phyloP scores from a whole-genome alignment of 2,113 vertebrate genomes.

The Cebidichthys violaceus region DNA sequence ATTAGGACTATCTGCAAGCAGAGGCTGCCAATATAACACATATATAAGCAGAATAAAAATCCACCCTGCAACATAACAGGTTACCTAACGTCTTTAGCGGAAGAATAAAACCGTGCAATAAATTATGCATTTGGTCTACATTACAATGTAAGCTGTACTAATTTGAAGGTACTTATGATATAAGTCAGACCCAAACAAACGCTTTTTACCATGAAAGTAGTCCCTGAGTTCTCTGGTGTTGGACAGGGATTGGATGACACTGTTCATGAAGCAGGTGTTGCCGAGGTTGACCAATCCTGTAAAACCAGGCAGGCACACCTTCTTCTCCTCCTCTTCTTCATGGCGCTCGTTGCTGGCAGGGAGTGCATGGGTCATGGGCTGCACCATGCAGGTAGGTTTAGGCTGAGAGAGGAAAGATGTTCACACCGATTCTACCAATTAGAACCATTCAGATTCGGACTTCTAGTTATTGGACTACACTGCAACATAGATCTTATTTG shows the following conservation, averaged over 20 bases:
- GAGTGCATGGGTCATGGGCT: conserved; percentile 94
- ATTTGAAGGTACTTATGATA: not conserved
- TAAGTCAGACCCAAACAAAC: not conserved
- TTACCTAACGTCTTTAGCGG: not conserved
- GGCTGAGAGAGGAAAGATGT: conserved; percentile 81
- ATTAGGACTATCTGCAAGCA: not conserved
- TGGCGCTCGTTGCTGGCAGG: conserved; percentile 85
- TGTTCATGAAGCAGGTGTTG: conserved; percentile 99
- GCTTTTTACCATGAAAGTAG: conserved; percentile 93
- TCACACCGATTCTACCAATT: not conserved
- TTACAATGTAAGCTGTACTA: not conserved
- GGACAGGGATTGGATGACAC: conserved; percentile 97
- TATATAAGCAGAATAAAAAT: conserved; percentile 13
- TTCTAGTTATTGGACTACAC: not conserved
- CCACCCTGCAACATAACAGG: not conserved
- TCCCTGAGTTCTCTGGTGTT: conserved; percentile 97
- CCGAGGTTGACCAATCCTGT: conserved; percentile 97
- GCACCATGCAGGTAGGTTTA: conserved; percentile 98
- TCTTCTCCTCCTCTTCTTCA: conserved; percentile 96
- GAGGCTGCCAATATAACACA: not conserved
- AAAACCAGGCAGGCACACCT: conserved; percentile 95
- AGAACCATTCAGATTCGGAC: not conserved
- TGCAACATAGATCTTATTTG: not conserved
- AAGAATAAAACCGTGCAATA: not conserved
- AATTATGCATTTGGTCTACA: not conserved